A percentile compares a stretch with the other conserved stretches of the same genome.
Conservation (phyloP, 2,797 vertebrate genomes). For the Delichon dasypus region DNA sequence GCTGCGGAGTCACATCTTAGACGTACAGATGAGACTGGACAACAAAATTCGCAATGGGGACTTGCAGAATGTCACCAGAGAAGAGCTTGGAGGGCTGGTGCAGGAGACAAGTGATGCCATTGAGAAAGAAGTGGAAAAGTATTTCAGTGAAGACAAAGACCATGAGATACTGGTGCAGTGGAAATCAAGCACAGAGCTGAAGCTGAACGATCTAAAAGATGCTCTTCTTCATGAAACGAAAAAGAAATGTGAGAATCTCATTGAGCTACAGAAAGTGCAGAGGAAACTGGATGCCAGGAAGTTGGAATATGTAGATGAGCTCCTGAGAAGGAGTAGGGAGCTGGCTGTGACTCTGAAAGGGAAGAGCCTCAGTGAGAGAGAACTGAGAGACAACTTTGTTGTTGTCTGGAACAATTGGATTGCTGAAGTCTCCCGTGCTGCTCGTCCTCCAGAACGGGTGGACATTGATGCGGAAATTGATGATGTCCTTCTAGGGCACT, state of each 20-base stretch:
- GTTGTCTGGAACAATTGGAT: not conserved
- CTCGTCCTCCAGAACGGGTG: accelerated
- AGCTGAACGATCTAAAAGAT: constrained; percentile 29
- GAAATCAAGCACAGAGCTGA: too few relatives aligned
- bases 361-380: not conserved
- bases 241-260: constrained; percentile 29
- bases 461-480: constrained; percentile 13
- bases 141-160: too few relatives aligned
- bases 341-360: constrained; percentile 38
- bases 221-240: constrained; percentile 23
- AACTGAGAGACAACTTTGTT: not conserved
- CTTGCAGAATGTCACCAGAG: too few relatives aligned
- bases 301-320: not conserved
- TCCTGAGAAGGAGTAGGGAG: constrained; percentile 26
- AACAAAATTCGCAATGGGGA: too few relatives aligned
- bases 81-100: too few relatives aligned
- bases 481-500: constrained; percentile 1
- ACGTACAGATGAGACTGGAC: too few relatives aligned
- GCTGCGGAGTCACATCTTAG: too few relatives aligned
- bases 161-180: too few relatives aligned
- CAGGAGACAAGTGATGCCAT: too few relatives aligned
- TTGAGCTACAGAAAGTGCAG: constrained; percentile 13
- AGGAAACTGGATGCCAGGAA: constrained; percentile 31
- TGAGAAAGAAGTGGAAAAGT: too few relatives aligned
- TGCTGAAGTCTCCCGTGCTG: not conserved